These are phyloP conservation scores for Sparidentex hasta DNA, from an alignment of 2,797 vertebrate species.

Conservation along the genomic window DNA sequence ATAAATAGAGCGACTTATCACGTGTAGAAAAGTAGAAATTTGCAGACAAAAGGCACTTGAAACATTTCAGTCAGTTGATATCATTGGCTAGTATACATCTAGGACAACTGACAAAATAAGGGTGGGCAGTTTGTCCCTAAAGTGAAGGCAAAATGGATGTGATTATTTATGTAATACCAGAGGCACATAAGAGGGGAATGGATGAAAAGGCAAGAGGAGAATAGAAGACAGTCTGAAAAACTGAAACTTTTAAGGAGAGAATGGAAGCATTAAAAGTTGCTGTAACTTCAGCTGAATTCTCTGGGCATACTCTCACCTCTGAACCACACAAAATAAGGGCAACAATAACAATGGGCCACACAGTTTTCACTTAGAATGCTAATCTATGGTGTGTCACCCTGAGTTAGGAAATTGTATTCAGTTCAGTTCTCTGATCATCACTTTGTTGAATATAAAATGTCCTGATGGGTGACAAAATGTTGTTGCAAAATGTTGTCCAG, in stretches of 20 bases:
- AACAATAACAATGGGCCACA: background rate
- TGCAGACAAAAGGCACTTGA: slow-evolving; percentile 52
- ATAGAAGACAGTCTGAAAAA: slow-evolving; percentile 8
- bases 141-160: slow-evolving; percentile 17
- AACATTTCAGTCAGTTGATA: slow-evolving; percentile 31
- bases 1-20: slow-evolving; percentile 51
- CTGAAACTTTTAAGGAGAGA: background rate
- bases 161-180: slow-evolving; percentile 42
- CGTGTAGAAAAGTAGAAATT: slow-evolving; percentile 15
- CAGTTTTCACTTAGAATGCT: background rate
- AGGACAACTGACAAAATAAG: slow-evolving; percentile 30
- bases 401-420: background rate
- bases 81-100: slow-evolving; percentile 25
- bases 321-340: slow-evolving; percentile 8
- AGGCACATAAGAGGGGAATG: background rate
- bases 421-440: background rate
- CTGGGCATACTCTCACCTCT: slow-evolving; percentile 1
- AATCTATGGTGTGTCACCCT: background rate
- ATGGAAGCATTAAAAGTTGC: background rate
- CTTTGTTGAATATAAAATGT: background rate
- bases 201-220: background rate
- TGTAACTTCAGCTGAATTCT: background rate
- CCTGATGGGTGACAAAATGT: background rate
- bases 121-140: slow-evolving; percentile 28
- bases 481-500: background rate